Evolutionary conservation across 2,113 vertebrate genomes (phyloP).

Genomic region (Vicugna pacos): DNA sequence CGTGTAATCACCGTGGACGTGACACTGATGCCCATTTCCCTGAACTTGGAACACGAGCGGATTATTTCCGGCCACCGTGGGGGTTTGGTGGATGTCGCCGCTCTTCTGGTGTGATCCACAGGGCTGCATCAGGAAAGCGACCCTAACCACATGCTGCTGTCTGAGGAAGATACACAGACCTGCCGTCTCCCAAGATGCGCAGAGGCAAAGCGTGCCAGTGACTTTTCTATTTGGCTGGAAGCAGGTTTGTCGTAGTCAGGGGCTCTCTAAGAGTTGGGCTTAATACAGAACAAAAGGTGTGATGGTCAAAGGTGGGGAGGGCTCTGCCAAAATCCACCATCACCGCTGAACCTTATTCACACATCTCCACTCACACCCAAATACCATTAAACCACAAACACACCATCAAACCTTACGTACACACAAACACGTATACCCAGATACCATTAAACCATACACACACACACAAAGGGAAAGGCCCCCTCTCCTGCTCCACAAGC

Average conservation of each 20-base stretch:
- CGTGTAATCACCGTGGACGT: not conserved
- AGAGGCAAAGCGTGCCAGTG: not conserved
- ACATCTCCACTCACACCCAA: not conserved
- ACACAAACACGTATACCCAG: not conserved
- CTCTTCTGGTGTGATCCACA: not conserved
- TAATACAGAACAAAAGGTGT: not conserved
- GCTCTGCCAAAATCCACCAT: not conserved
- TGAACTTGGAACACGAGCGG: not conserved
- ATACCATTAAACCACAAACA: not conserved
- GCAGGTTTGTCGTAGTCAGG: not conserved
- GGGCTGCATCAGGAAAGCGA: not conserved
- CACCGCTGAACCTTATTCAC: not conserved
- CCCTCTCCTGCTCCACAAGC: not conserved
- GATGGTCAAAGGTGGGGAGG: not conserved
- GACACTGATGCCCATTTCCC: not conserved
- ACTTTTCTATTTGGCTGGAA: not conserved
- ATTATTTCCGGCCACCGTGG: too few species aligned
- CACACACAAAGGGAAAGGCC: not conserved
- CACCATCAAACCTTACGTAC: not conserved
- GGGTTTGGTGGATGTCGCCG: not conserved
- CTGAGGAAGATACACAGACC: not conserved
- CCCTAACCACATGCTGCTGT: not conserved
- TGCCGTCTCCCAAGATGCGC: not conserved
- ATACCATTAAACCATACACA: too few species aligned
- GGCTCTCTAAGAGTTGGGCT: not conserved